Evolutionary conservation across 1,140 invertebrate species (phyloP).

Genomic region (Solenopsis invicta): DNA sequence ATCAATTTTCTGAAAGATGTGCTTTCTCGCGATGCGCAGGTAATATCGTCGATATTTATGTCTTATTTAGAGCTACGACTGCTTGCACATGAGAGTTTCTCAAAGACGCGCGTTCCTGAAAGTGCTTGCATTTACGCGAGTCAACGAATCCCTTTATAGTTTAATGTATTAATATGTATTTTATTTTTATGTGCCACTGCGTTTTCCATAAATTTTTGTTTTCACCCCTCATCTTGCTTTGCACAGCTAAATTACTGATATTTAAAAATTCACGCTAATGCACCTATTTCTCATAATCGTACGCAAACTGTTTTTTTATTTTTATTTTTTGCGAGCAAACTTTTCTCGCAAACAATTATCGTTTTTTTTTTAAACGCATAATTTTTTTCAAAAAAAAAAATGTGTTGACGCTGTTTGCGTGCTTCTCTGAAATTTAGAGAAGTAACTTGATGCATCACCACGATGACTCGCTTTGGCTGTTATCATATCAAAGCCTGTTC

Average conservation of each 20-base stretch:
- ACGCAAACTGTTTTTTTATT: background rate
- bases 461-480: slow-evolving; percentile 53
- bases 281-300: background rate
- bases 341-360: background rate
- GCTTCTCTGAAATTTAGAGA: slow-evolving; percentile 9
- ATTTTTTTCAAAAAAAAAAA: background rate
- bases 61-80: slow-evolving; percentile 22
- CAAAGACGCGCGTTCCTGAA: background rate
- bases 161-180: background rate
- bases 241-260: background rate
- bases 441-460: slow-evolving; percentile 39
- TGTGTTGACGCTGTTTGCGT: background rate
- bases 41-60: slow-evolving; percentile 31
- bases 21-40: background rate
- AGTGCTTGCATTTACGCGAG: background rate
- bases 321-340: background rate
- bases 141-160: background rate
- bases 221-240: background rate
- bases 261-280: background rate
- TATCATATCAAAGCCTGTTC: slow-evolving; percentile 52
- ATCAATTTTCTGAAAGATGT: slow-evolving; percentile 39
- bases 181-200: background rate
- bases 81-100: background rate
- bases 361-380: background rate
- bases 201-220: background rate